Conservation (phyloP, 1,140 invertebrate genomes). For the Drosophila biarmipes region DNA sequence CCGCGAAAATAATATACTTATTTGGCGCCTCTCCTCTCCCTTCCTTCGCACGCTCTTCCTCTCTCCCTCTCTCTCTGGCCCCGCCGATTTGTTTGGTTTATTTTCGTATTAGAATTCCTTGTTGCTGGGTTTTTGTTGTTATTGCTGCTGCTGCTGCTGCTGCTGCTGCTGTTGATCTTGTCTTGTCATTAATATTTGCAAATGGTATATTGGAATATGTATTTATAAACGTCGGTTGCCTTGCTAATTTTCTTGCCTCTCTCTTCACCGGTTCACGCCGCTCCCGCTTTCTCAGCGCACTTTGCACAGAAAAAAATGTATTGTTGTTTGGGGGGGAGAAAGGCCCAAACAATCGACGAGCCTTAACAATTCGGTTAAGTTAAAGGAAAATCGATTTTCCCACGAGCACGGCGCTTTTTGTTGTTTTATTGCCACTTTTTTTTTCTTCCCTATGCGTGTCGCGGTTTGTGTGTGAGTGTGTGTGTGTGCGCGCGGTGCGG, state of each 20-base stretch:
- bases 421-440: slow-evolving; percentile 25
- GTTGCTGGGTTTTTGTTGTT: slow-evolving; percentile 42
- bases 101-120: slow-evolving; percentile 56
- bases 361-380: slow-evolving; percentile 5
- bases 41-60: slow-evolving; percentile 16
- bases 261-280: slow-evolving; percentile 23
- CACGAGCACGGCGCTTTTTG: slow-evolving; percentile 11
- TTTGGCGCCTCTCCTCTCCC: slow-evolving; percentile 26
- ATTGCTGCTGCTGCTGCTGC: slow-evolving; percentile 1
- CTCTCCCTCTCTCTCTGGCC: slow-evolving; percentile 38
- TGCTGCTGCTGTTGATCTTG: slow-evolving; percentile 12
- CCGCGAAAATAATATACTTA: slow-evolving; percentile 32
- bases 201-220: slow-evolving; percentile 58
- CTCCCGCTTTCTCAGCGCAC: slow-evolving; percentile 23
- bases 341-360: slow-evolving; percentile 11
- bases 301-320: slow-evolving; percentile 37
- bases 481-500: slow-evolving; percentile 11
- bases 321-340: not conserved
- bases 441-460: slow-evolving; percentile 12
- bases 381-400: slow-evolving; percentile 45
- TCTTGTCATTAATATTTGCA: slow-evolving; percentile 63
- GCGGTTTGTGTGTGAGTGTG: slow-evolving; percentile 12
- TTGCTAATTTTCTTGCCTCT: slow-evolving; percentile 33
- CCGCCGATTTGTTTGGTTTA: slow-evolving; percentile 75
- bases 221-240: slow-evolving; percentile 23